These are phyloP conservation scores for Drosophila navojoa DNA, from an alignment of 1,140 invertebrate genomes.

Conservation along the genomic window DNA sequence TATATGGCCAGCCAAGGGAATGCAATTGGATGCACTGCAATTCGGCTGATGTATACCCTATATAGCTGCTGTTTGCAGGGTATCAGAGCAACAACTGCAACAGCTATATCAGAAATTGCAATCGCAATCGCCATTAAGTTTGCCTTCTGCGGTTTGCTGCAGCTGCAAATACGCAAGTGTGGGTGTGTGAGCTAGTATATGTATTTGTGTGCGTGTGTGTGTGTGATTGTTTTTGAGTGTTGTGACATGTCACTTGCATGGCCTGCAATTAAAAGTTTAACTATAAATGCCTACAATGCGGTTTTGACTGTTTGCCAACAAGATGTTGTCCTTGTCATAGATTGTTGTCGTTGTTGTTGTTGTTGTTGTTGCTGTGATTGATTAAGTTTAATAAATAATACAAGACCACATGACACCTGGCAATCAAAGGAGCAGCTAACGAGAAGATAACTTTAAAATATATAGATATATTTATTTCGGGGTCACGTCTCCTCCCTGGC, in stretches of 20 bases:
- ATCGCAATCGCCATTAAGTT: conserved; percentile 63
- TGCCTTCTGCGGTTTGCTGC: conserved; percentile 73
- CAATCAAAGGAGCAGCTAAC: conserved; percentile 26
- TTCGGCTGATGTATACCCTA: neutral
- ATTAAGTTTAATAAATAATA: conserved; percentile 70
- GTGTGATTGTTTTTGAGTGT: conserved; percentile 35
- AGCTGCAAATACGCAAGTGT: conserved; percentile 52
- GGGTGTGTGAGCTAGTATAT: neutral
- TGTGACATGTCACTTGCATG: conserved; percentile 66
- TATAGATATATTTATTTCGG: conserved; percentile 4
- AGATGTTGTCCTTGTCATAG: conserved; percentile 25
- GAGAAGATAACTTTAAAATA: conserved; percentile 26
- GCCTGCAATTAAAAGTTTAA: conserved; percentile 72
- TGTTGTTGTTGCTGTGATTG: conserved; percentile 58
- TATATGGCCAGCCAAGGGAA: neutral
- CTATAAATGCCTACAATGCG: conserved; percentile 66
- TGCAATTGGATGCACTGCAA: neutral
- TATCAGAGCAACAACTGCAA: conserved; percentile 32
- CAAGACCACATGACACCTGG: conserved; percentile 65
- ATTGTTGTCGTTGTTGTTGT: conserved; percentile 25
- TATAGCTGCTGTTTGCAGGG: neutral
- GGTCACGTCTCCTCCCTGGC: neutral
- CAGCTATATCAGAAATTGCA: conserved; percentile 35
- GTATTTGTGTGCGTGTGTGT: conserved; percentile 14
- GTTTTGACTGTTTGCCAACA: conserved; percentile 44